Conservation (phyloP, 2,113 vertebrate species). For the Panurus biarmicus region DNA sequence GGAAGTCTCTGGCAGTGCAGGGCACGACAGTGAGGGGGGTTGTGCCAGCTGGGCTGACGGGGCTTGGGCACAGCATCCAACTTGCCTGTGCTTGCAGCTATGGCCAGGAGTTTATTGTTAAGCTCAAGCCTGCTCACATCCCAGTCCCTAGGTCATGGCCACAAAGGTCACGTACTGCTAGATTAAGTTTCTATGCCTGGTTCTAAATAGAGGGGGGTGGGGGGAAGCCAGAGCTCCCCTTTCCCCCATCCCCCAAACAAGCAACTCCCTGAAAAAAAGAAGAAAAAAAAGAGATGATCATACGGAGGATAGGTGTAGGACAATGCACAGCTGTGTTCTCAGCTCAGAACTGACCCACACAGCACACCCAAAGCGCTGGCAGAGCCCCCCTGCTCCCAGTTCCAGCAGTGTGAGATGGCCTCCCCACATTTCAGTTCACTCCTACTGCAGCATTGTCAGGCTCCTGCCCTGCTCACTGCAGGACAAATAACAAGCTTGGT, state of each 20-base stretch:
- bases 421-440: neutral
- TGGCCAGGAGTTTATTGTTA: neutral
- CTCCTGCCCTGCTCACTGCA: neutral
- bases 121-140: neutral
- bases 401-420: neutral
- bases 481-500: neutral
- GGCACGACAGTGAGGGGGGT: neutral
- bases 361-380: accelerated
- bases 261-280: neutral
- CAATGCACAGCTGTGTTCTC: neutral
- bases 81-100: neutral
- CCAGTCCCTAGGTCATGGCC: neutral
- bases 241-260: neutral
- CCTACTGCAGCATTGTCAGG: neutral
- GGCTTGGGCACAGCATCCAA: neutral
- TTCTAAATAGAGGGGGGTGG: neutral
- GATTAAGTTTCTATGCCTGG: neutral
- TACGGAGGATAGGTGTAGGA: neutral
- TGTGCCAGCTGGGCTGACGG: neutral
- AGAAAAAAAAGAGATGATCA: neutral
- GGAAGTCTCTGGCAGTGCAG: neutral
- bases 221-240: neutral
- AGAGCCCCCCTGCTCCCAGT: neutral
- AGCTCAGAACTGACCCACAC: neutral
- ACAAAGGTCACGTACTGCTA: neutral